Conservation (phyloP, 2,888 invertebrate species). For the Xestobium rufovillosum region DNA sequence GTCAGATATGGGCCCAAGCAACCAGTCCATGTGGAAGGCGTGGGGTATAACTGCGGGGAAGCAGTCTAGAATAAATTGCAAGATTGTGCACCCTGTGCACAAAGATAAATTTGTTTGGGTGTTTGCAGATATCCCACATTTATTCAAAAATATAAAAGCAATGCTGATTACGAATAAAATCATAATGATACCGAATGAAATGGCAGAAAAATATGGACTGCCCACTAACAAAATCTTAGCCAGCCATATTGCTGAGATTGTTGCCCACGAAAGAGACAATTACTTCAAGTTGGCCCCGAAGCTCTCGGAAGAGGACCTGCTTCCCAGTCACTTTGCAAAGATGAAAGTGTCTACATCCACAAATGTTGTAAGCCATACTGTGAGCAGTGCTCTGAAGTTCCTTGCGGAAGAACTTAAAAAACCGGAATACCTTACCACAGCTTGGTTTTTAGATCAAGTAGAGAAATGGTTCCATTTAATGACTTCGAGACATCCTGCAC, state of each 20-base stretch:
- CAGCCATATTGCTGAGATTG: slow-evolving; percentile 19
- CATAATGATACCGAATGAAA: slow-evolving; percentile 16
- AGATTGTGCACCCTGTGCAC: slow-evolving; percentile 20
- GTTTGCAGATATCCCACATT: slow-evolving; percentile 25
- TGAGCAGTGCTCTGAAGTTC: no score
- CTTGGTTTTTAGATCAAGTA: slow-evolving; percentile 14
- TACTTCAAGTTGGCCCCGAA: slow-evolving; percentile 22
- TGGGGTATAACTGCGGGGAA: slow-evolving; percentile 18
- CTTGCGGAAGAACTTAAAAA: slow-evolving; percentile 17
- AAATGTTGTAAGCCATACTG: slow-evolving; percentile 20
- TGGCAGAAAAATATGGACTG: slow-evolving; percentile 18
- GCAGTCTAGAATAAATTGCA: slow-evolving; percentile 10
- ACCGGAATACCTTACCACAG: slow-evolving; percentile 13
- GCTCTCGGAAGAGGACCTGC: slow-evolving; percentile 21
- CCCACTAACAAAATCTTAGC: slow-evolving; percentile 17
- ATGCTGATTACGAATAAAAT: slow-evolving; percentile 21
- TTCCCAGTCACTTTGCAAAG: slow-evolving; percentile 21
- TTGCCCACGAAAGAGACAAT: slow-evolving; percentile 14
- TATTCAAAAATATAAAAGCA: slow-evolving; percentile 22
- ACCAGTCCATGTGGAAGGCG: slow-evolving; percentile 25
- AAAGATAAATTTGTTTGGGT: slow-evolving; percentile 17
- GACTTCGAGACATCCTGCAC: slow-evolving; percentile 14
- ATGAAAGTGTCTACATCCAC: slow-evolving; percentile 24
- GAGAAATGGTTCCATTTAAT: slow-evolving; percentile 16
- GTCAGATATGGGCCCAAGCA: slow-evolving; percentile 28